Evolutionary conservation across 2,797 vertebrate genomes (phyloP).

Genomic region (Hyperoplus lanceolatus): DNA sequence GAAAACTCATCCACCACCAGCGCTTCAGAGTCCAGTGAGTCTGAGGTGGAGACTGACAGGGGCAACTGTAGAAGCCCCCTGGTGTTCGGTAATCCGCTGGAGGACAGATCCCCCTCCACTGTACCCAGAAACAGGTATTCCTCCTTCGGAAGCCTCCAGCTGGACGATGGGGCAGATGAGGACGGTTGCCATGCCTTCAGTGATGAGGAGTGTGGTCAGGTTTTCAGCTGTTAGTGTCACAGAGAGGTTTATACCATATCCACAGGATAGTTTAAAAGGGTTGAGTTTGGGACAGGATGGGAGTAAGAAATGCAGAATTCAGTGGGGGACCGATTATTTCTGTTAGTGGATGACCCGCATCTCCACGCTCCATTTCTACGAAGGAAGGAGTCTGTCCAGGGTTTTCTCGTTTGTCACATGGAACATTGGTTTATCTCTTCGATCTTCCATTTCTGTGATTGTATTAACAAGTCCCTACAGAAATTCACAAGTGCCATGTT

Average conservation of each 20-base stretch:
- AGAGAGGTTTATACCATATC: neutral
- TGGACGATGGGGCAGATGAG: conserved; percentile 88
- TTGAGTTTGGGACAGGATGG: conserved; percentile 20
- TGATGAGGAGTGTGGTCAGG: conserved; percentile 87
- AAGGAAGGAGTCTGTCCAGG: conserved; percentile 8
- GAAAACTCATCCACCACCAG: conserved; percentile 89
- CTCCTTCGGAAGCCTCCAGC: conserved; percentile 87
- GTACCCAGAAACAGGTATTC: conserved; percentile 87
- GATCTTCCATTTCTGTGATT: conserved; percentile 21
- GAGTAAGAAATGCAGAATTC: conserved; percentile 23
- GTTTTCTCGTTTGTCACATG: conserved; percentile 24
- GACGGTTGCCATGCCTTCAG: conserved; percentile 86
- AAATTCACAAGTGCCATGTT: conserved; percentile 73
- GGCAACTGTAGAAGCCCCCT: conserved; percentile 80
- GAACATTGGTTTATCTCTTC: conserved; percentile 11
- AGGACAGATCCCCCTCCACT: conserved; percentile 74
- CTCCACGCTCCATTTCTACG: conserved; percentile 6
- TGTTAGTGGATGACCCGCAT: conserved; percentile 5
- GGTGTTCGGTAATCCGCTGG: conserved; percentile 77
- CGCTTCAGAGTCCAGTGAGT: conserved; percentile 94
- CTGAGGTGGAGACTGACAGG: conserved; percentile 83
- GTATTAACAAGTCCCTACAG: conserved; percentile 31
- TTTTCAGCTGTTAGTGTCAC: conserved; percentile 86
- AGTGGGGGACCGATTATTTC: conserved; percentile 21
- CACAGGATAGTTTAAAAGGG: conserved; percentile 1